Evolutionary conservation across 1,140 invertebrate species (phyloP).

Genomic region (Myzus persicae): DNA sequence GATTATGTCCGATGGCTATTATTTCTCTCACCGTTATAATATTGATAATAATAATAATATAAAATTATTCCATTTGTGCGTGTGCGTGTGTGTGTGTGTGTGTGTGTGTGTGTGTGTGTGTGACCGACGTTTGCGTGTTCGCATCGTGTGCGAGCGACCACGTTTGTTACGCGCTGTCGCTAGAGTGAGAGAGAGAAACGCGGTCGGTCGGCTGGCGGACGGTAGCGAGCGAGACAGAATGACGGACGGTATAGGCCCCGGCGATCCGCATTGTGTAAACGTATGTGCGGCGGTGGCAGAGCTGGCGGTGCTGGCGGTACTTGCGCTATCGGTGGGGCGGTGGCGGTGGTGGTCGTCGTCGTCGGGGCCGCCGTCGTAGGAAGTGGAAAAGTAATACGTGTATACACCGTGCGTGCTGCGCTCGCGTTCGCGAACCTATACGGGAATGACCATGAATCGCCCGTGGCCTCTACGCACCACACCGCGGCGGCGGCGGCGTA

Average conservation of each 20-base stretch:
- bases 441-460: conserved; percentile 51
- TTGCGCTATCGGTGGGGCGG: background rate
- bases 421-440: background rate
- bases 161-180: background rate
- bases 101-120: background rate
- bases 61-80: background rate
- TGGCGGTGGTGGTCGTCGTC: background rate
- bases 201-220: background rate
- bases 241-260: background rate
- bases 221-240: background rate
- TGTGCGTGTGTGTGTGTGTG: background rate
- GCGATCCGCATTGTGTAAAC: conserved; percentile 3
- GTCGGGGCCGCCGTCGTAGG: background rate
- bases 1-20: background rate
- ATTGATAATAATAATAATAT: background rate
- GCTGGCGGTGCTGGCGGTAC: too few species aligned
- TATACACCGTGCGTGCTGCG: background rate
- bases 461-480: conserved; percentile 32
- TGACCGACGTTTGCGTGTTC: background rate
- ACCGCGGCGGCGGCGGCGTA: background rate
- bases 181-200: background rate
- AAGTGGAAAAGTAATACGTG: conserved; percentile 27
- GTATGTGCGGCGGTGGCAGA: too few species aligned
- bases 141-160: background rate
- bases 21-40: background rate